phyloP scores from a whole-genome alignment of 2,113 vertebrate species.

The Solenodon paradoxus region DNA sequence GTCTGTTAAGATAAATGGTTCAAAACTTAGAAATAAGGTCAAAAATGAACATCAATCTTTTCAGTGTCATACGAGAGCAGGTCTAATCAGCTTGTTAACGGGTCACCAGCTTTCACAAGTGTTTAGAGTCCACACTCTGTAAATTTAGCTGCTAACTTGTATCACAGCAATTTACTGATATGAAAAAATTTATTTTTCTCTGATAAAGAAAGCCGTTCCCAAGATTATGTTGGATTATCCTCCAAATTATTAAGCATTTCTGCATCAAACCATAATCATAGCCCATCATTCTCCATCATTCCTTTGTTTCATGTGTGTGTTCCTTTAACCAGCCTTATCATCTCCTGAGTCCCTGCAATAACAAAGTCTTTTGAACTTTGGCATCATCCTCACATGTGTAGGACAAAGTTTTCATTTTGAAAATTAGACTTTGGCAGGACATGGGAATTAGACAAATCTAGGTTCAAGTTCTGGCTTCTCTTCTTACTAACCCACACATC shows the following conservation, averaged over 20 bases:
- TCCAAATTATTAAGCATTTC: background rate
- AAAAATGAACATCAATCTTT: too few relatives aligned
- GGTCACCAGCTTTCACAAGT: background rate
- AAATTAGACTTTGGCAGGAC: background rate
- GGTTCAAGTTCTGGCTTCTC: background rate
- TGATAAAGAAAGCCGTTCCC: background rate
- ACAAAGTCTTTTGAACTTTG: background rate
- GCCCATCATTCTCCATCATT: background rate
- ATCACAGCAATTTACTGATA: background rate
- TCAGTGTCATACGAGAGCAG: too few relatives aligned
- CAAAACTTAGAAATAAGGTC: background rate
- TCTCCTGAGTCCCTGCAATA: background rate
- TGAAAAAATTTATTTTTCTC: background rate
- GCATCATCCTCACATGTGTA: background rate
- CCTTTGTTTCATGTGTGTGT: background rate
- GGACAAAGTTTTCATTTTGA: background rate
- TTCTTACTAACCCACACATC: background rate
- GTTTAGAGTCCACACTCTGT: background rate
- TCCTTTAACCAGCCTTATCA: too few relatives aligned
- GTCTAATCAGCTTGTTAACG: background rate
- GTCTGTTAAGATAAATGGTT: background rate
- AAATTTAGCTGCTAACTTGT: background rate
- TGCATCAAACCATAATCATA: background rate
- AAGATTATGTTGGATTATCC: background rate
- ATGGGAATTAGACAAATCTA: background rate